Base-by-base conservation (phyloP, 1,140 invertebrate genomes). In the Drosophila eugracilis region DNA sequence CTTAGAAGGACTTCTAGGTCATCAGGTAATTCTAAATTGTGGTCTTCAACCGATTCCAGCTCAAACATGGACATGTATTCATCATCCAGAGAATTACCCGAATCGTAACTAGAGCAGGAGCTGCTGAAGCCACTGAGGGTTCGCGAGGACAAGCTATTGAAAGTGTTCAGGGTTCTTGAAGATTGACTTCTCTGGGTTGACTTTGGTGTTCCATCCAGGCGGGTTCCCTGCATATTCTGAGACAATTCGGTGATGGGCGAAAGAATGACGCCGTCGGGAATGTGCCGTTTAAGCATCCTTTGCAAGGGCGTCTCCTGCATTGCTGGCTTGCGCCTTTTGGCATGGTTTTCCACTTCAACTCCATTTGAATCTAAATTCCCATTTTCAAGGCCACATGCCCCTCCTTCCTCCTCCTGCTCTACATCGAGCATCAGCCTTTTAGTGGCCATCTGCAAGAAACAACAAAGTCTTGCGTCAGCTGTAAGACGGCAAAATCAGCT, bases 11-110 rank as follows among this genome's bases (percentile, higher is more conserved):
- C 74, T 70, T 91, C 65, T 69, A 93, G 79, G 72, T 93, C 58
- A 21, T 77, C 47, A 52, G 91, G 75, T 57, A 92, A 53, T 1
- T 39, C 41, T 1, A 55, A n/a, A n/a, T 72, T 44, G 22, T 24
- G 32, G 15, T 58, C 50, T 15, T 54, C 89, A 55, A 36, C 12
- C 12, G 44, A 5, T 12, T 94, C 93, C 60, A 94, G 83, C 60
- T 95, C 94, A 34, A 94, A 93, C 53, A 95, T 92, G 24, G 95
- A 94, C 58, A 94, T 92, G 71, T 95, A 95, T 1, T 95, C 94
- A 78, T 96, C 95, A 60, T 95, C 94, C 63, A 93, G 92, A 1
- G 93, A 94, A 4, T 81, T 88, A 3, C 80, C 48, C 0, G 93
- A 94, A 42, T 94, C 94, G 34, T 66, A 89, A 24, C 92, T 93